phyloP scores from a whole-genome alignment of 1,140 invertebrate species.

The Cyphomyrmex costatus region DNA sequence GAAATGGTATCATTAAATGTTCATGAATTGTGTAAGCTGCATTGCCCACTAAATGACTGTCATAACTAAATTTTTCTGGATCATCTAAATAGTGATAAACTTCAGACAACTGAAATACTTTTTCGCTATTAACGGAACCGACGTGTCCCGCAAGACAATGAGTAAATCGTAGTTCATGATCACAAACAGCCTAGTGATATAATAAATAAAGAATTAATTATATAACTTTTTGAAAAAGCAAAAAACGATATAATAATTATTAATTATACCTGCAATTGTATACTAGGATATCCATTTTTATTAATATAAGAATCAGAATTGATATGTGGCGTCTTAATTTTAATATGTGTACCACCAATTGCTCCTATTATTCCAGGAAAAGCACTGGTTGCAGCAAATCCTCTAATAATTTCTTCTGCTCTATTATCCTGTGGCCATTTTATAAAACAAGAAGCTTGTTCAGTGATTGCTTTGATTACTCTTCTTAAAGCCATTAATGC shows the following conservation, averaged over 20 bases:
- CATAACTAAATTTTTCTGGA: background rate
- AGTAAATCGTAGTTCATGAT: background rate
- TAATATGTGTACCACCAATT: background rate
- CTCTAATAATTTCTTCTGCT: background rate
- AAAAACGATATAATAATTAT: background rate
- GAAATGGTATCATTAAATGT: slow-evolving; percentile 2
- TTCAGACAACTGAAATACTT: slow-evolving; percentile 1
- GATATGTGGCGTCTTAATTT: background rate
- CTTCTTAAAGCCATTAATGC: slow-evolving; percentile 4
- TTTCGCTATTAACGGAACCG: background rate
- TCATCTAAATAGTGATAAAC: background rate
- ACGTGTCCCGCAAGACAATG: slow-evolving; percentile 1
- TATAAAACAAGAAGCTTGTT: background rate
- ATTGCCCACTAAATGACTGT: slow-evolving; percentile 9
- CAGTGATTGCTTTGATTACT: background rate
- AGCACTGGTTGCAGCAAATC: slow-evolving; percentile 4
- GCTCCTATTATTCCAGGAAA: slow-evolving; percentile 9
- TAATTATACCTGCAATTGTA: slow-evolving; percentile 1
- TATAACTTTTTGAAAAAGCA: background rate
- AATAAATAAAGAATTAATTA: slow-evolving; percentile 2
- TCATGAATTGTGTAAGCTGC: slow-evolving; percentile 10
- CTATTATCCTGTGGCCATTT: background rate
- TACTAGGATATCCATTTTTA: background rate
- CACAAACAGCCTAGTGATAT: slow-evolving; percentile 18
- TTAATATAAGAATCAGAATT: background rate